phyloP scores from a whole-genome alignment of 2,113 vertebrate species.

The Pycnonotus jocosus region DNA sequence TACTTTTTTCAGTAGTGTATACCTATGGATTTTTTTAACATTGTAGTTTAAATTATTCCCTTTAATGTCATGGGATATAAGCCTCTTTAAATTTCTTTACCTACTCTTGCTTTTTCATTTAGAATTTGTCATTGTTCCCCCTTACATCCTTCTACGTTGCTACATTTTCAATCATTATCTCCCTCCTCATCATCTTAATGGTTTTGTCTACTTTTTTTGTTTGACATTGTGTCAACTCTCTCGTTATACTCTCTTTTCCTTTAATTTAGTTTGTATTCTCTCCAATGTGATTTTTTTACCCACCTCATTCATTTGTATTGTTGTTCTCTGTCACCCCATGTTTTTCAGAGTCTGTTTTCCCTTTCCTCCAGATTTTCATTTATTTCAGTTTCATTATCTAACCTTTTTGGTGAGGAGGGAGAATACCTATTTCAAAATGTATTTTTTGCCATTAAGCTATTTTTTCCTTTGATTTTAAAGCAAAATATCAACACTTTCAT shows the following conservation, averaged over 20 bases:
- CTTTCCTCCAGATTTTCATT: background rate
- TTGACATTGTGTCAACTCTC: background rate
- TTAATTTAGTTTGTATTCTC: background rate
- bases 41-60: background rate
- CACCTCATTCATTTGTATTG: background rate
- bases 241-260: background rate
- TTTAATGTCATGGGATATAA: background rate
- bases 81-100: background rate
- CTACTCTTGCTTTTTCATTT: background rate
- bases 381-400: background rate
- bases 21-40: background rate
- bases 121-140: background rate
- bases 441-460: background rate
- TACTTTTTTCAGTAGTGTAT: background rate
- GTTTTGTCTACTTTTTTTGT: background rate
- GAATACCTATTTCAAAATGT: background rate
- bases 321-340: background rate
- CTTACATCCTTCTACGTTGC: background rate
- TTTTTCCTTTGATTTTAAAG: background rate
- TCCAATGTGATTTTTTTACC: background rate
- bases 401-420: background rate
- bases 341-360: background rate
- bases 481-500: background rate
- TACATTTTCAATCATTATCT: background rate
- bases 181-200: background rate